Conservation (phyloP, 2,113 vertebrate species). For the Thunnus maccoyii region DNA sequence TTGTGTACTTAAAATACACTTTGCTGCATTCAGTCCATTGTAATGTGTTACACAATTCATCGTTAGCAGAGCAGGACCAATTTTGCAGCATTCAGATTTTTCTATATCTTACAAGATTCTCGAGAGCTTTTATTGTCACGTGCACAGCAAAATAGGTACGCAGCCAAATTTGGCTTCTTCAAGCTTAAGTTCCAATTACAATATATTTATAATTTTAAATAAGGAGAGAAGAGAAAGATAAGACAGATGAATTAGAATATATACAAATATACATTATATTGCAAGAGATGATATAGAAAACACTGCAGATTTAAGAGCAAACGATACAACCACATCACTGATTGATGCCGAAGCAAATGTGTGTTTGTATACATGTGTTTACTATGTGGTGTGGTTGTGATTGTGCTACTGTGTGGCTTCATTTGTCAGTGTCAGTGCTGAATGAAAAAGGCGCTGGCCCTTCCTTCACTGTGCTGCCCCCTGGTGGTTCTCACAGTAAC, state of each 20-base stretch:
- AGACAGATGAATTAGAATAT: no score
- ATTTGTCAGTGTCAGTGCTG: neutral
- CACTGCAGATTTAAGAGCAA: neutral
- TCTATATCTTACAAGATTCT: neutral
- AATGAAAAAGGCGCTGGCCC: neutral
- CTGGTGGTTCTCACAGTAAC: conserved; percentile 56
- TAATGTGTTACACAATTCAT: conserved; percentile 15
- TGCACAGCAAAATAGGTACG: no score
- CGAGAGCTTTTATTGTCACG: neutral
- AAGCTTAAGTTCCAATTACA: no score
- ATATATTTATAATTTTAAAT: no score
- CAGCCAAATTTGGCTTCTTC: no score
- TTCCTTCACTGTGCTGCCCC: conserved; percentile 56
- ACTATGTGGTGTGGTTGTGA: neutral
- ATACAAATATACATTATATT: no score
- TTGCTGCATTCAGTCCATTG: neutral
- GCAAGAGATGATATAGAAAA: neutral
- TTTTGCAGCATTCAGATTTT: neutral
- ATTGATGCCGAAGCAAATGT: neutral
- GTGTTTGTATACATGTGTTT: neutral
- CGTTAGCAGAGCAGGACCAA: neutral
- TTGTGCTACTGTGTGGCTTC: neutral
- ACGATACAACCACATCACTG: neutral
- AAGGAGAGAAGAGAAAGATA: no score
- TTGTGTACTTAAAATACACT: conserved; percentile 24